These are phyloP conservation scores for Tupaia tana DNA, from an alignment of 2,113 vertebrate species.

Conservation along the genomic window DNA sequence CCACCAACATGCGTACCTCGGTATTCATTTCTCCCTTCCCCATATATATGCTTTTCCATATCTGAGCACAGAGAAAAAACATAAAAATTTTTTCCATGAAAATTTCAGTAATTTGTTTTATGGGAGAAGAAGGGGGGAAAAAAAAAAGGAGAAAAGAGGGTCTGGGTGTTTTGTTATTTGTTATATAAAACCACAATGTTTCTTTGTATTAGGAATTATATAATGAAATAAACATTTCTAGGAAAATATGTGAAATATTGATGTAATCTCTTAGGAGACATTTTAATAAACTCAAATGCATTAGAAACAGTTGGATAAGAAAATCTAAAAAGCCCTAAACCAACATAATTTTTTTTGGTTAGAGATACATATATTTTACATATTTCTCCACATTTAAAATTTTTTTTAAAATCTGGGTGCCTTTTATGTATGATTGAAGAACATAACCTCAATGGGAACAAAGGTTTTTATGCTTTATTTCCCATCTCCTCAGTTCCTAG, in stretches of 20 bases:
- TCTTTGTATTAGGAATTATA: not conserved
- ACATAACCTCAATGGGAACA: not conserved
- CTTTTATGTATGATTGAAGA: not conserved
- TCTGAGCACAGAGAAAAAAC: not conserved
- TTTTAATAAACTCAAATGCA: constrained; percentile 34
- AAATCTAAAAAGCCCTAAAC: not conserved
- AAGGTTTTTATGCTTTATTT: not conserved
- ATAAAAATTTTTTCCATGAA: not conserved
- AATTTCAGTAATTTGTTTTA: not conserved
- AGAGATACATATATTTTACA: not conserved
- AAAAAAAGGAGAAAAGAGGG: not conserved
- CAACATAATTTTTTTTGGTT: not conserved
- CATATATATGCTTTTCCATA: not conserved
- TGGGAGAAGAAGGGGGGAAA: not conserved
- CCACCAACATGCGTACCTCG: not conserved
- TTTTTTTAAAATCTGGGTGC: constrained; percentile 9
- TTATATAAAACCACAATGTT: not conserved
- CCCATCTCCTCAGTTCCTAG: not conserved
- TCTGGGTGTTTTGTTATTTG: not conserved
- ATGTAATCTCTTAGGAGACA: not conserved
- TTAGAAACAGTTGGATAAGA: not conserved
- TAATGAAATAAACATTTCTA: constrained; percentile 42
- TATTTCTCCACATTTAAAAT: not conserved
- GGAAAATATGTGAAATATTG: not conserved
- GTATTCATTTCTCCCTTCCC: not conserved